Conservation (phyloP, 30 jellyfish, hydroid and myxozoan species). For the Turritopsis rubra region DNA sequence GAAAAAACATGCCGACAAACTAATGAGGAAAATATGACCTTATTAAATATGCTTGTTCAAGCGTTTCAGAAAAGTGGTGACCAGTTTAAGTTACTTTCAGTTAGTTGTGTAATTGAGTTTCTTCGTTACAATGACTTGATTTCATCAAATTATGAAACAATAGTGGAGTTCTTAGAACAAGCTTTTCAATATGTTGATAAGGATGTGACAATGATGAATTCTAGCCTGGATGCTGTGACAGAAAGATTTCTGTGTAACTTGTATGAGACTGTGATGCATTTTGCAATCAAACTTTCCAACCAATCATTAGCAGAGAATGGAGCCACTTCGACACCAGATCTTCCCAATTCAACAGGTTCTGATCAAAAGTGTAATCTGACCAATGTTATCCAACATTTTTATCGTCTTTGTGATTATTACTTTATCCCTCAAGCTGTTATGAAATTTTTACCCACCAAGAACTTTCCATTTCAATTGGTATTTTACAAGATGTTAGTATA, state of each 20-base stretch:
- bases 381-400: slow-evolving; percentile 1
- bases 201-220: background rate
- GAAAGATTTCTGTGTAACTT: background rate
- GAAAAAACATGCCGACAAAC: background rate
- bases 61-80: slow-evolving; percentile 7
- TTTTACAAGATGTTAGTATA: slow-evolving; percentile 43
- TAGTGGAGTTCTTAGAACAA: background rate
- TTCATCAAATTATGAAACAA: background rate
- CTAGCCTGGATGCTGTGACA: background rate
- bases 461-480: background rate
- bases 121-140: background rate
- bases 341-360: background rate
- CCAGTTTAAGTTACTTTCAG: background rate
- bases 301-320: background rate
- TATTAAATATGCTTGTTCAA: background rate
- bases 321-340: background rate
- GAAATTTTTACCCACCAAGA: slow-evolving; percentile 28
- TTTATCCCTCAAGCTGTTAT: slow-evolving; percentile 55
- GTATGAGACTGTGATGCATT: background rate
- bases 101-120: slow-evolving; percentile 13
- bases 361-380: background rate
- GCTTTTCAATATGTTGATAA: background rate
- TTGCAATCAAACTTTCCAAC: background rate
- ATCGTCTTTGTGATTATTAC: slow-evolving; percentile 30
- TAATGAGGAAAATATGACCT: background rate